Conservation (phyloP, 2,888 invertebrate species). For the Meghimatium bilineatum region DNA sequence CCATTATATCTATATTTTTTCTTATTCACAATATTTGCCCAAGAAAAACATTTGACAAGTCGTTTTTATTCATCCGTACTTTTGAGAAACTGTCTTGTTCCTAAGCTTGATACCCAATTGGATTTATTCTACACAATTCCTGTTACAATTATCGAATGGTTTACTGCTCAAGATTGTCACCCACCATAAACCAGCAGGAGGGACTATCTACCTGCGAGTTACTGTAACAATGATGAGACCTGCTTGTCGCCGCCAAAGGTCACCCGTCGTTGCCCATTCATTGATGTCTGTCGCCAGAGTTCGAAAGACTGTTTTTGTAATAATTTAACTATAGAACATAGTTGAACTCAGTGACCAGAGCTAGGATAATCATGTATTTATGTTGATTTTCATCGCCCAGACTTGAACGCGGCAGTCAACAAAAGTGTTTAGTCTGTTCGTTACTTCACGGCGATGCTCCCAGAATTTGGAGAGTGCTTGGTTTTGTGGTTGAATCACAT, state of each 20-base stretch:
- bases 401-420: neutral
- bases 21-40: too few species aligned
- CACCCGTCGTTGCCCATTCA: neutral
- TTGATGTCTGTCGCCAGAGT: neutral
- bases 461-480: neutral
- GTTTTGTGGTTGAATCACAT: neutral
- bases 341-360: slow-evolving; percentile 4
- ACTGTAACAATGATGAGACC: neutral
- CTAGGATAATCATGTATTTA: neutral
- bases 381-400: neutral
- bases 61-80: neutral
- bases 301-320: slow-evolving; percentile 4
- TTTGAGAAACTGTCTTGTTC: neutral
- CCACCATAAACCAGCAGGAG: neutral
- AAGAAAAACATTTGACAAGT: too few species aligned
- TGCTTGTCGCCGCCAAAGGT: neutral
- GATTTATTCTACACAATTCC: neutral
- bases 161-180: neutral
- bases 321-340: neutral
- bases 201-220: slow-evolving; percentile 12
- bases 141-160: neutral
- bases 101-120: too few species aligned
- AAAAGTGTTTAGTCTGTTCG: slow-evolving; percentile 17
- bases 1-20: too few species aligned
- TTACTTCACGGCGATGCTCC: neutral